phyloP scores from a whole-genome alignment of 2,888 invertebrate genomes.

The Pristionchus entomophagus region DNA sequence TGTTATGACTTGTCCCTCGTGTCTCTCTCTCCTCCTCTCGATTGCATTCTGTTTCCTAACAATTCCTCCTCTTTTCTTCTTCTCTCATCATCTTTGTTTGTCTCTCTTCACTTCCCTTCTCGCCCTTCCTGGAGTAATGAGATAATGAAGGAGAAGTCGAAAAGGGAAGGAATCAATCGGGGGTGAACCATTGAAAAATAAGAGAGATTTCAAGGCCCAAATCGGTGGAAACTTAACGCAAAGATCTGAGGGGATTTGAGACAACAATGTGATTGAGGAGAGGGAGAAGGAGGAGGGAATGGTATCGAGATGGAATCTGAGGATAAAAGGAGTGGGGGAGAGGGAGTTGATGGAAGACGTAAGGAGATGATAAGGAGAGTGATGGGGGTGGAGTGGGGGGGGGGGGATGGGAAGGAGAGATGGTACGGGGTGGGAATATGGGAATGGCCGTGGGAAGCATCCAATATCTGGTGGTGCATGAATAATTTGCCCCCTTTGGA shows the following conservation, averaged over 20 bases:
- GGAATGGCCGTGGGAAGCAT: background rate
- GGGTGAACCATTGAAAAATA: too few relatives aligned
- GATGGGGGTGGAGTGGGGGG: background rate
- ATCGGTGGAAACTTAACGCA: background rate
- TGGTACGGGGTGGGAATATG: background rate
- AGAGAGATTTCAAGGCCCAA: background rate
- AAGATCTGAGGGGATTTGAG: background rate
- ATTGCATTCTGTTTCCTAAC: constrained; percentile 25
- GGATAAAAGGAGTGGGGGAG: background rate
- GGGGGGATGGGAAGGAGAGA: background rate
- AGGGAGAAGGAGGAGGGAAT: background rate
- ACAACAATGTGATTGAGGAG: background rate
- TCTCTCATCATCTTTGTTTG: constrained; percentile 36
- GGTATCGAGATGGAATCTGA: background rate
- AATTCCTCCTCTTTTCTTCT: background rate
- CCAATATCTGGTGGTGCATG: constrained; percentile 22
- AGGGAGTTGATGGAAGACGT: background rate
- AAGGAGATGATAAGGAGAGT: constrained; percentile 23
- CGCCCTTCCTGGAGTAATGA: constrained; percentile 27
- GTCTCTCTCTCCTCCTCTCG: background rate
- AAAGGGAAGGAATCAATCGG: background rate
- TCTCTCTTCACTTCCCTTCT: background rate
- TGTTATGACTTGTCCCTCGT: background rate
- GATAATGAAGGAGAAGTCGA: background rate
- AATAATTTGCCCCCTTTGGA: background rate